Evolutionary conservation across 1,140 invertebrate genomes (phyloP), one percentile per base, ranked within the genome.

Genomic region (Plutomurus gul): DNA sequence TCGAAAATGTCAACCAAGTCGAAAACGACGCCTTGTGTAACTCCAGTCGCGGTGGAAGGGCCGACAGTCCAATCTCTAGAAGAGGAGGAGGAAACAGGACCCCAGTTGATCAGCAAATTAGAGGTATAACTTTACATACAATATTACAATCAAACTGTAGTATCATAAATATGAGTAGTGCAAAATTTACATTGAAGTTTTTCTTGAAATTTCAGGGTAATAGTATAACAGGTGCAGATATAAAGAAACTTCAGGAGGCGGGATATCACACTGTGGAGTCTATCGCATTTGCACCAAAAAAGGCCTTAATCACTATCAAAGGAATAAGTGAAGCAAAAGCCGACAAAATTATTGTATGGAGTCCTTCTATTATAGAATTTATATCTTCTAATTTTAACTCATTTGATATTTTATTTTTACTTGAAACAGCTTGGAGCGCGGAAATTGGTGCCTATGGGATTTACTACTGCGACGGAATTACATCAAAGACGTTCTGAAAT

Each of bases 321-420:
- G 98, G 98, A 2, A 96, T 99, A 70, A 97, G 95, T 77, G 98
- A 99, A 86, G 93, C 92, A 11, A 99, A 99, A 87, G 97, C 96
- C 27, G 98, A 99, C 82, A 99, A 99, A 89, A 93, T 99, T 79
- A 84, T 97, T 73, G 90, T 92, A 87, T 86, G 85, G 51, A 37
- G 27, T 5, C 46, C 72, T 95, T 98, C 86, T 95, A 98, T 87
- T 92, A 95, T 84, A 98, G 96, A 86, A 90, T 98, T 79, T 92
- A 93, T 20, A n/a, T n/a, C n/a, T n/a, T n/a, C n/a, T n/a, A n/a
- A n/a, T n/a, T n/a, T n/a, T n/a, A n/a, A n/a, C n/a, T n/a, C n/a
- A n/a, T n/a, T n/a, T n/a, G n/a, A n/a, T n/a, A n/a, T n/a, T 43
- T 43, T 43, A 43, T 7, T 10, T 8, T 43, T 10, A 43, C 2